Base-by-base conservation (phyloP, 2,888 invertebrate genomes). In the Luperina testacea region DNA sequence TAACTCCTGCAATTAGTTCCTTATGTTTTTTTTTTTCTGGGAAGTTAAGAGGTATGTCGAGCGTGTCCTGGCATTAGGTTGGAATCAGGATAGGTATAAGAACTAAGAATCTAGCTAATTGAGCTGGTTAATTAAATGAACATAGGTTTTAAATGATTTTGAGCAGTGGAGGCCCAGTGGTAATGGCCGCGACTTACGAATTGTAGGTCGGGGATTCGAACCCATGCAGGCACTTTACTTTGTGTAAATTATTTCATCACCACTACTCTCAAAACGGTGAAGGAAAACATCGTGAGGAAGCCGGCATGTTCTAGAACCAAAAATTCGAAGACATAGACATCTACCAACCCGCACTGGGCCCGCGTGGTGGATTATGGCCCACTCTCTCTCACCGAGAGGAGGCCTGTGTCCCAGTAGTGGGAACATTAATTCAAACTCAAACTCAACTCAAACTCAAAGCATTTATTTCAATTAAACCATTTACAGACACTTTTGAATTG, bases 81-180 rank as follows among this genome's bases (percentile, higher is more conserved):
- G 82, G 69, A 82, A 85, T 82, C 69, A 53, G 27, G 51, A 24
- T 57, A 15, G 8, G n/a, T 32, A 69, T 51, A 79, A 79, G 72
- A 84, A 84, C 32, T 45, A 61, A 72, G 72, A 84, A 82, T 82
- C 38, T 32, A 51, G 20, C 17, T 64, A 59, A 80, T 32, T 71
- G 45, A 70, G 24, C 38, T 24, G 53, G 17, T 45, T 57, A 38
- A 71, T 64, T 71, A 57, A 45, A 51, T 27, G 9, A 73, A 64
- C 2, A 20, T 20, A 75, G 57, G 38, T 63, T 20, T 65, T 42
- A 27, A 38, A 51, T 64, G 32, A 17, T 48, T 51, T 48, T 48
- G 51, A 20, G 45, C 13, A 6, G 20, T 53, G 17, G 17, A 17
- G 51, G 51, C 20, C 8, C 20, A 53, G 53, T 7, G 53, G 20